Conservation (phyloP, 2,888 invertebrate genomes). For the Clunio marinus region DNA sequence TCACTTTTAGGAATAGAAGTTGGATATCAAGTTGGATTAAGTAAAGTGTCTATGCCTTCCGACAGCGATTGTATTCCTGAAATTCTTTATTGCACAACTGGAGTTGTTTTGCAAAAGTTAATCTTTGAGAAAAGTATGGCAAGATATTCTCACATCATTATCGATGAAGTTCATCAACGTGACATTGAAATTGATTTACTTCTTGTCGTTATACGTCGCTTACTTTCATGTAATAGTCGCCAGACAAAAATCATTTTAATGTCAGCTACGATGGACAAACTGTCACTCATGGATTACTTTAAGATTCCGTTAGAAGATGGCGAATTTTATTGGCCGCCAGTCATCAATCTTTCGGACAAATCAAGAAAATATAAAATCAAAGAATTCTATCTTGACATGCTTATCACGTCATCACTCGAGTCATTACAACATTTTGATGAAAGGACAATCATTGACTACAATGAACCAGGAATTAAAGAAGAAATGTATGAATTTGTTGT, state of each 20-base stretch:
- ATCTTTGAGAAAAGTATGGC: constrained; percentile 66
- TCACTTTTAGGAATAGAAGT: constrained; percentile 80
- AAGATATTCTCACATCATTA: constrained; percentile 79
- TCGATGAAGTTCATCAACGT: constrained; percentile 93
- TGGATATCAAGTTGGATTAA: constrained; percentile 65
- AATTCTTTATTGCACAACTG: constrained; percentile 83
- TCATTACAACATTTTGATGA: too few relatives aligned
- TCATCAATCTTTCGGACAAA: constrained; percentile 52
- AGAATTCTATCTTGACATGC: constrained; percentile 60
- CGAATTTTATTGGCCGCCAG: constrained; percentile 53
- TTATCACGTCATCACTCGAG: too few relatives aligned
- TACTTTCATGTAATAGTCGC: constrained; percentile 63
- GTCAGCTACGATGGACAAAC: constrained; percentile 87
- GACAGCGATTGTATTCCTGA: too few relatives aligned
- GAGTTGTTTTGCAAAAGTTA: constrained; percentile 73
- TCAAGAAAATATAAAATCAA: constrained; percentile 54
- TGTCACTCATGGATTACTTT: constrained; percentile 68
- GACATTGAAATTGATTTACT: constrained; percentile 25
- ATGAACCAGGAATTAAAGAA: constrained; percentile 57
- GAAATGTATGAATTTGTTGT: constrained; percentile 61
- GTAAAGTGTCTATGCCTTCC: background rate
- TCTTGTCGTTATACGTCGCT: constrained; percentile 68
- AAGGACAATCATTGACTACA: constrained; percentile 50
- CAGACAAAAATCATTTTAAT: constrained; percentile 74
- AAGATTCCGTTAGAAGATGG: constrained; percentile 33